These are phyloP conservation scores for Nomada goodeniana DNA, from an alignment of 2,888 invertebrate species.

Conservation along the genomic window DNA sequence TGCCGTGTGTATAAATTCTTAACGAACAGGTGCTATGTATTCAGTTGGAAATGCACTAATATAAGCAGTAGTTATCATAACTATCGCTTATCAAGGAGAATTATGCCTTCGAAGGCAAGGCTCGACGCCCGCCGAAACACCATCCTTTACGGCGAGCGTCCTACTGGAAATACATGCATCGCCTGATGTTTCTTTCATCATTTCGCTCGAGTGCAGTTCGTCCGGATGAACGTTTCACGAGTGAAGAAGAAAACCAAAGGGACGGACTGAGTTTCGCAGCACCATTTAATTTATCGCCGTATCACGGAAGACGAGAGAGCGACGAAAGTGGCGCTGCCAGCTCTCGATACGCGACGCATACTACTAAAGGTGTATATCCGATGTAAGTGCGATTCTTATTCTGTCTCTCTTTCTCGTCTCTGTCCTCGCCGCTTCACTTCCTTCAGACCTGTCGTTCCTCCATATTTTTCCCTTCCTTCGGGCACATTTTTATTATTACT, in stretches of 20 bases:
- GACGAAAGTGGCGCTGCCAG: conserved; percentile 63
- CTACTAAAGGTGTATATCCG: conserved; percentile 45
- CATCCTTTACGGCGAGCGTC: conserved; percentile 22
- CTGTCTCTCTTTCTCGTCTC: background rate
- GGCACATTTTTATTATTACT: background rate
- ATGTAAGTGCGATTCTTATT: conserved; percentile 9
- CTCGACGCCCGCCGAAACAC: conserved; percentile 22
- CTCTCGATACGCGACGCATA: conserved; percentile 45
- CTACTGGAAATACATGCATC: background rate
- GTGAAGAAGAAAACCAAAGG: background rate
- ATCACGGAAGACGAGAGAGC: conserved; percentile 22
- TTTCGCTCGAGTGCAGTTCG: background rate
- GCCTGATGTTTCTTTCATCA: background rate
- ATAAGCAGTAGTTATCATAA: background rate
- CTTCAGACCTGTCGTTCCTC: too few relatives aligned
- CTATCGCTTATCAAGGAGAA: conserved; percentile 21
- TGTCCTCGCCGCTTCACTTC: background rate
- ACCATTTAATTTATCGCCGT: conserved; percentile 18
- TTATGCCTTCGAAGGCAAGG: conserved; percentile 27
- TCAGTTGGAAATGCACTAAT: background rate
- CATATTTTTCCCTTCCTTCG: background rate
- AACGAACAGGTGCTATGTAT: background rate
- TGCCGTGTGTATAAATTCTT: background rate
- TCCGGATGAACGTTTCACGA: conserved; percentile 20
- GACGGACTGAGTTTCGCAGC: conserved; percentile 16